Percentiles rank a stretch among this genome's conserved stretches.
These are phyloP conservation scores for Heterochromis multidens DNA, from an alignment of 2,113 vertebrate genomes.

Conservation along the genomic window DNA sequence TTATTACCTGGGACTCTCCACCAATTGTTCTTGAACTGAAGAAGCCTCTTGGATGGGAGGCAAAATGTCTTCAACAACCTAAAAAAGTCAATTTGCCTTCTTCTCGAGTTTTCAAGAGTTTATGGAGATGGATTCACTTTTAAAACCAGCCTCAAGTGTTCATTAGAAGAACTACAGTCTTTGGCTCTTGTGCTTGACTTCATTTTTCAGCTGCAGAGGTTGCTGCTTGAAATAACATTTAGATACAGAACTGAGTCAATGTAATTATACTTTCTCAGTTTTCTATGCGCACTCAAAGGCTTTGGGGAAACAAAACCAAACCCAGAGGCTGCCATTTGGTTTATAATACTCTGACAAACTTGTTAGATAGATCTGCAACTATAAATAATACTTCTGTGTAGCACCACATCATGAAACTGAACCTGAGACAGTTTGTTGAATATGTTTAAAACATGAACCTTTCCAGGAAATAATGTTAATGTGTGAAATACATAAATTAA, in stretches of 20 bases:
- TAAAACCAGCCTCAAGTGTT: not conserved
- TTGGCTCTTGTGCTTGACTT: not conserved
- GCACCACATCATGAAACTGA: not conserved
- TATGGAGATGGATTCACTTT: not conserved
- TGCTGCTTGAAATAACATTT: not conserved
- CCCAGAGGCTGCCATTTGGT: not conserved
- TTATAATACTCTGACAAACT: not conserved
- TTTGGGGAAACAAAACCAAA: not conserved
- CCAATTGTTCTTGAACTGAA: not conserved
- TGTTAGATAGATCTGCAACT: not conserved
- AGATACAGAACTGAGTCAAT: not conserved
- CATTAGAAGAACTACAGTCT: not conserved
- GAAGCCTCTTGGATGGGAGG: not conserved
- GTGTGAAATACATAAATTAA: not conserved
- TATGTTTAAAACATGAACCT: not conserved
- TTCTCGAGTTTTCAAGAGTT: not conserved
- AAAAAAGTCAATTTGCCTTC: not conserved
- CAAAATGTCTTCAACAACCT: not conserved
- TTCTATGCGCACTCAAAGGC: not conserved
- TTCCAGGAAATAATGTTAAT: not conserved
- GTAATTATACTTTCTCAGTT: not conserved
- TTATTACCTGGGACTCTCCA: too few relatives aligned
- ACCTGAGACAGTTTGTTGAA: fast-evolving
- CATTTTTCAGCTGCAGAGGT: not conserved
- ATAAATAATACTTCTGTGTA: fast-evolving